Percentiles rank a stretch among this genome's conserved stretches.
These are phyloP conservation scores for Atherinosoma microstoma DNA, from an alignment of 2,797 vertebrate species.

Conservation along the genomic window DNA sequence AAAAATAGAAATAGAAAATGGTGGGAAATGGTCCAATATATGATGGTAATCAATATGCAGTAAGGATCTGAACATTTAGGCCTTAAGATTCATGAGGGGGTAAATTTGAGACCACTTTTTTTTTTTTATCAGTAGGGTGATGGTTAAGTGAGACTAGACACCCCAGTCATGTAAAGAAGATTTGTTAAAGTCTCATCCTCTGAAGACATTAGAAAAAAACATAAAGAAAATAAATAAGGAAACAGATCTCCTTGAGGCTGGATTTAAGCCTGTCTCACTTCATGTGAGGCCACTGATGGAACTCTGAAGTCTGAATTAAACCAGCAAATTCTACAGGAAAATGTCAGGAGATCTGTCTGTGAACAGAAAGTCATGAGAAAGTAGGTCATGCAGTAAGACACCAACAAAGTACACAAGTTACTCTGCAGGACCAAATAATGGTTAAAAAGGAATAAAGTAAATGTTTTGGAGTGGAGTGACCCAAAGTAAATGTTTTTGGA, in stretches of 20 bases:
- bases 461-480: background rate
- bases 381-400: background rate
- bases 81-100: too few relatives aligned
- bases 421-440: background rate
- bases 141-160: too few relatives aligned
- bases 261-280: background rate
- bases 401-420: background rate
- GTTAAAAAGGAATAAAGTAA: background rate
- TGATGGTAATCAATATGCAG: background rate
- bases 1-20: background rate
- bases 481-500: constrained; percentile 14
- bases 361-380: background rate
- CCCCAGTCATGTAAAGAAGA: background rate
- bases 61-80: background rate
- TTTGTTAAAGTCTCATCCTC: background rate
- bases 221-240: background rate
- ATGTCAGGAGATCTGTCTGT: background rate
- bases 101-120: too few relatives aligned
- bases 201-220: background rate
- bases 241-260: too few relatives aligned
- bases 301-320: background rate
- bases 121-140: too few relatives aligned
- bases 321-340: too few relatives aligned
- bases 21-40: background rate
- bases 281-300: background rate